Conservation (phyloP, 2,797 vertebrate genomes). For the Eidolon dupreanum region DNA sequence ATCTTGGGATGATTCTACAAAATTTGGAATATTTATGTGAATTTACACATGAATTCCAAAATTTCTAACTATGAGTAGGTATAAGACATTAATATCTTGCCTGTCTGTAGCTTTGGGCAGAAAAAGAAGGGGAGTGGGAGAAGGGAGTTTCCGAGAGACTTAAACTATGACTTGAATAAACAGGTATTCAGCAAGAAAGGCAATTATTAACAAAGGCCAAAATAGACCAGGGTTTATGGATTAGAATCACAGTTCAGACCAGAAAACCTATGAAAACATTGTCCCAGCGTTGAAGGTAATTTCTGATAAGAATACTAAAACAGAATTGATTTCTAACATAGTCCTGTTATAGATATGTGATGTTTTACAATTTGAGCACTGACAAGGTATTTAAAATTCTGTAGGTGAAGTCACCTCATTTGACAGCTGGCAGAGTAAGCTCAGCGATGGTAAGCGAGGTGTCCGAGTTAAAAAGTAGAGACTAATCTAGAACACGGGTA, state of each 20-base stretch:
- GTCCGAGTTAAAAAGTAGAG: neutral
- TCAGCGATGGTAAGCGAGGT: too few species aligned
- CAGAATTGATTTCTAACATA: neutral
- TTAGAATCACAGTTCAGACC: neutral
- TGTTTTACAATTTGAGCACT: neutral
- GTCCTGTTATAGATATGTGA: neutral
- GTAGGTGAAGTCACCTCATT: neutral
- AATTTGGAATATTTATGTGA: conserved; percentile 43
- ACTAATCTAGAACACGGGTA: neutral
- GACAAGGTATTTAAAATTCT: neutral
- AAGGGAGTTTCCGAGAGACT: neutral
- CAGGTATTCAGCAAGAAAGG: neutral
- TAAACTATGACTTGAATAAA: neutral
- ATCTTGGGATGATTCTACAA: conserved; percentile 82
- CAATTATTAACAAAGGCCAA: neutral
- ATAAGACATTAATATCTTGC: neutral
- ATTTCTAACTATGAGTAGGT: neutral
- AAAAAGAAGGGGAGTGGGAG: fast-evolving
- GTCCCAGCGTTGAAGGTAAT: neutral
- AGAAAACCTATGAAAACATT: conserved; percentile 1
- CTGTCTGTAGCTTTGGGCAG: neutral
- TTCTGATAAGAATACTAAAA: conserved; percentile 13
- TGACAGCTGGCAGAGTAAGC: neutral
- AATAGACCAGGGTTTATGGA: neutral
- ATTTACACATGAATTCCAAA: neutral